Base-by-base conservation (phyloP, 2,888 invertebrate species). In the Pyrocoelia pectoralis region DNA sequence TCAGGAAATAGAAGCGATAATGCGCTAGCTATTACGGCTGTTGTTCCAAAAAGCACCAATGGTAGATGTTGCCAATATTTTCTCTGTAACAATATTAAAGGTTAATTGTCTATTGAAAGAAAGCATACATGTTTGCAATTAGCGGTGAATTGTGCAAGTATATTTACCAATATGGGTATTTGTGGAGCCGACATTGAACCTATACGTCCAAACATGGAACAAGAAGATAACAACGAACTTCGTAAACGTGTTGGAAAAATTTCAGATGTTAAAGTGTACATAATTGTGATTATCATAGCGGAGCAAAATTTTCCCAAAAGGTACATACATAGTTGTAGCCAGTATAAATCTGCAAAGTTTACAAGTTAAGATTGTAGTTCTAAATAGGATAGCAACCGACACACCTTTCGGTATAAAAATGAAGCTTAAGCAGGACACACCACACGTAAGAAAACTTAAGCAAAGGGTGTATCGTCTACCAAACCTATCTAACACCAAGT, bases 131-230 rank as follows among this genome's bases (percentile, higher is more conserved):
- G 12, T 3, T 24, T 24, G 24, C 24, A 24, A 24, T n/a, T n/a
- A n/a, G n/a, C n/a, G n/a, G n/a, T n/a, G n/a, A 24, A 5, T 24
- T 24, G 24, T 24, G 24, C 6, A 6, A 40, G 8, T 4, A 43
- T 46, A 72, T 83, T 81, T 77, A 89, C 89, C 83, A 89, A 73
- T 49, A 89, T 78, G 1, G 89, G 89, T 9, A 88, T 88, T 77
- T 89, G 89, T n/a, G 89, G 89, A 1, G 89, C 87, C 17, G 88
- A 77, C 73, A 89, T 84, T 1, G 87, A 87, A 0, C 89, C 90
- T 29, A 88, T 82, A 56, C 89, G 80, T 52, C 89, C 89, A 46
- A 85, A 79, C 85, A 88, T 89, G 51, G 89, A 89, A 79, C 89
- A 89, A 28, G 83, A 76, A 0, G 87, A 87, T 69, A 89, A 83